Evolutionary conservation across 2,113 vertebrate species (phyloP).

Genomic region (Edolisoma coerulescens): DNA sequence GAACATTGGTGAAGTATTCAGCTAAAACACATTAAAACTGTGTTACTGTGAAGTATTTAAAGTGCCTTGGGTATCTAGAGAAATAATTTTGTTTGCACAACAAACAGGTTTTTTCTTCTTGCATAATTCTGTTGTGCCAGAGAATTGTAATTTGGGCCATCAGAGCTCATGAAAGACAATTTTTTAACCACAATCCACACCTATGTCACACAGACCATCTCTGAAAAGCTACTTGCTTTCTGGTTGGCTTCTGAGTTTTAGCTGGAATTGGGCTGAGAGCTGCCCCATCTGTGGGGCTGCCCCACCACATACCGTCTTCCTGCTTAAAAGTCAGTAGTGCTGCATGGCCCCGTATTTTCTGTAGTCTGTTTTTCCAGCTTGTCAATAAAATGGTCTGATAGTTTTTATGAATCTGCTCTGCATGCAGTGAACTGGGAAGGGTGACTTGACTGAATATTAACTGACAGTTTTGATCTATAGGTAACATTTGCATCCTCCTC

Average conservation of each 20-base stretch:
- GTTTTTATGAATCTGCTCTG: neutral
- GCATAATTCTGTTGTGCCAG: neutral
- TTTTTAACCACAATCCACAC: neutral
- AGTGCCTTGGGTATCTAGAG: neutral
- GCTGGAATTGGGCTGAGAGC: neutral
- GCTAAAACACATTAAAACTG: neutral
- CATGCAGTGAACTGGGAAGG: neutral
- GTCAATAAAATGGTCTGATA: neutral
- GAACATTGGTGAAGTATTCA: neutral
- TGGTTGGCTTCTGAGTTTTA: neutral
- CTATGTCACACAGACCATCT: neutral
- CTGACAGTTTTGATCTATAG: neutral
- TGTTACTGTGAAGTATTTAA: neutral
- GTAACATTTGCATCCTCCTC: neutral
- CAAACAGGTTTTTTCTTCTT: rapidly evolving
- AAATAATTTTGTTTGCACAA: neutral
- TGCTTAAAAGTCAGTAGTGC: neutral
- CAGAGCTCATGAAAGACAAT: neutral
- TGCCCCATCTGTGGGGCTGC: neutral
- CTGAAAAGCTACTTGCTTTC: neutral
- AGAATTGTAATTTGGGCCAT: neutral
- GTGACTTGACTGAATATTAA: neutral
- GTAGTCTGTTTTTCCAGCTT: neutral
- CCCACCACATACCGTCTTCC: neutral
- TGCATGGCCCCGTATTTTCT: neutral